Base-by-base conservation (phyloP, 2,113 vertebrate genomes). In the Oncorhynchus gorbuscha region DNA sequence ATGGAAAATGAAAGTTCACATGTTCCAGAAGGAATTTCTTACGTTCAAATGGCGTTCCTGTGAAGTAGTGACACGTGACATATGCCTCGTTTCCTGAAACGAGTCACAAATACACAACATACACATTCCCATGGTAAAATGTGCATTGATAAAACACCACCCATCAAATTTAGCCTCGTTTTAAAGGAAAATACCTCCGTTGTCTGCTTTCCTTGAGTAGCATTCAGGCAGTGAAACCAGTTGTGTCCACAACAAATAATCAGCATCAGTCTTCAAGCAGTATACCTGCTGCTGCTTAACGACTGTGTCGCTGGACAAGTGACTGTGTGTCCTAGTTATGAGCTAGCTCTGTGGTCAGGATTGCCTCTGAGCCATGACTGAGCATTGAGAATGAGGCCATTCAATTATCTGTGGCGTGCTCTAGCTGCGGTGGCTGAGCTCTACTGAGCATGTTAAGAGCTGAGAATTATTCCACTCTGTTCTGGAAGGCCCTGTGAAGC, bases 401-500 rank as follows among this genome's bases (percentile, higher is more conserved):
- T 67, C 26, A 67, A 85, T 87, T 79, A 76, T 84, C 67, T 45
- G 39, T 45, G 39, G 39, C 70, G 77, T 86, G 86, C 82, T 79
- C 73, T 14, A 58, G 79, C 84, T 73, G 80, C 61, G 51, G 18
- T 0, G 18, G 59, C 86, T 83, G 86, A 91, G 89, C 87, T 88
- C 86, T 81, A 87, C 84, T 85, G 83, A 85, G 83, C 86, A 76
- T 67, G 85, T 85, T 89, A 89, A 90, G 88, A 89, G 84, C 87
- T 81, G 82, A 73, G 85, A 89, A 90, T 91, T 92, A 91, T 89
- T 92, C 89, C 87, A 81, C 88, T 91, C 87, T 85, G 87, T 92
- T 90, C 82, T 89, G 78, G 84, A 62, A 62, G 78, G 88, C 89
- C 87, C 87, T 82, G 81, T 85, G 89, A 90, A 89, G 89, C 89